Evolutionary conservation across 2,797 vertebrate genomes (phyloP).

Genomic region (Adrianichthys oophorus): DNA sequence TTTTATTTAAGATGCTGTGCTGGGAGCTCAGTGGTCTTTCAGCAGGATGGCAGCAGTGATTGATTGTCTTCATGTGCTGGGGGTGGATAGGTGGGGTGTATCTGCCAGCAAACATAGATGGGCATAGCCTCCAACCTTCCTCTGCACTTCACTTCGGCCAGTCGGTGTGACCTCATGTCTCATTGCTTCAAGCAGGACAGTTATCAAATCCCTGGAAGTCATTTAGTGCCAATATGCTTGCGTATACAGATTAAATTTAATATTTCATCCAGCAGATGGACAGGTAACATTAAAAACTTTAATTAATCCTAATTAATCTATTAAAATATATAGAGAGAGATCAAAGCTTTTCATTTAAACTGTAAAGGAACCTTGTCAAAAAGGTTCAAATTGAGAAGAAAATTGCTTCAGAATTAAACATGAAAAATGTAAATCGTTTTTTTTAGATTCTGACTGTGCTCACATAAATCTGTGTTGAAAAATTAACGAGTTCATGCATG

Average conservation of each 20-base stretch:
- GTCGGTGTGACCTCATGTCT: constrained; percentile 27
- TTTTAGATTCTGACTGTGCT: too few relatives aligned
- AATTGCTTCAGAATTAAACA: too few relatives aligned
- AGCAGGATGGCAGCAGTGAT: constrained; percentile 60
- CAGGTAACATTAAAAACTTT: too few relatives aligned
- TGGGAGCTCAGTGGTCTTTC: constrained; percentile 52
- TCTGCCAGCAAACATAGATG: constrained; percentile 27
- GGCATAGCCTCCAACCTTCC: constrained; percentile 5
- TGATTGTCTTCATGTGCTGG: constrained; percentile 45
- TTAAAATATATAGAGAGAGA: too few relatives aligned
- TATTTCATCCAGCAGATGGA: constrained; percentile 19
- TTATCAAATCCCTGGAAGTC: constrained; percentile 20
- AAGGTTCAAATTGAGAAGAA: too few relatives aligned
- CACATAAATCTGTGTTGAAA: too few relatives aligned
- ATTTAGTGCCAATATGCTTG: constrained; percentile 7
- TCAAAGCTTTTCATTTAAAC: too few relatives aligned
- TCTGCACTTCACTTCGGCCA: constrained; percentile 21
- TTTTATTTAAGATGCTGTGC: constrained; percentile 53
- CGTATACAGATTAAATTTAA: constrained; percentile 6
- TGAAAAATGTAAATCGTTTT: too few relatives aligned
- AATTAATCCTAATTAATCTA: too few relatives aligned
- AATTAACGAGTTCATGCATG: too few relatives aligned
- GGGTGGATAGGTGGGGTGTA: constrained; percentile 24
- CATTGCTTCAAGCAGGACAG: constrained; percentile 17
- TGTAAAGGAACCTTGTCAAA: too few relatives aligned